Conservation (phyloP, 2,888 invertebrate species). For the Sphinx pinastri region DNA sequence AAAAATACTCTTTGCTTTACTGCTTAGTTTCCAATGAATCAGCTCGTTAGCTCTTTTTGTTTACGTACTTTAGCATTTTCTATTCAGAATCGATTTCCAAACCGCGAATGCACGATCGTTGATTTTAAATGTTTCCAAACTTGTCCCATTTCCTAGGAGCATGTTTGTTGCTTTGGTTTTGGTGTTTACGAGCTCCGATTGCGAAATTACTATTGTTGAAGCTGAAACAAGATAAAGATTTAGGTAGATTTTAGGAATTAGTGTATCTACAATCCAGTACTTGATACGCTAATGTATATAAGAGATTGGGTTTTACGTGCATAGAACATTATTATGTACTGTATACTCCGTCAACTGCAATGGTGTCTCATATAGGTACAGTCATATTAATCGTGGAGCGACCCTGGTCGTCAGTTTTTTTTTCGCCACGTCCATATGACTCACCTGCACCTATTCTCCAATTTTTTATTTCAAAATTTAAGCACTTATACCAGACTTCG, state of each 20-base stretch:
- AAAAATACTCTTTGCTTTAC: conserved; percentile 19
- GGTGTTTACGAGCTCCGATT: not conserved
- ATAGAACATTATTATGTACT: too few relatives aligned
- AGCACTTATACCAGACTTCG: too few relatives aligned
- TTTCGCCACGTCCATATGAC: too few relatives aligned
- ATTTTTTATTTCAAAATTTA: too few relatives aligned
- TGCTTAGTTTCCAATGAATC: conserved; percentile 27
- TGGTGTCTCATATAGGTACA: too few relatives aligned
- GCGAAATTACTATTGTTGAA: not conserved
- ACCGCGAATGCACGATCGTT: not conserved
- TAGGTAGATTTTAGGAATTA: not conserved
- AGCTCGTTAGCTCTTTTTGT: conserved; percentile 25
- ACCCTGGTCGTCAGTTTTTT: too few relatives aligned
- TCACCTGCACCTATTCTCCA: too few relatives aligned
- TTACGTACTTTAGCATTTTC: not conserved
- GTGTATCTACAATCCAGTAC: too few relatives aligned
- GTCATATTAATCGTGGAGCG: too few relatives aligned
- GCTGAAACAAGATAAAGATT: not conserved
- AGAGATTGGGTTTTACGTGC: too few relatives aligned
- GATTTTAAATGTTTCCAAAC: conserved; percentile 19
- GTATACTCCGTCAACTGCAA: too few relatives aligned
- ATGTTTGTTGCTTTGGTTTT: not conserved
- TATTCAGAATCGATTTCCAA: not conserved
- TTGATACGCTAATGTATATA: too few relatives aligned
- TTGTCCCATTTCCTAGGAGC: conserved; percentile 26